A percentile compares a stretch with the other conserved stretches of the same genome.
These are phyloP conservation scores for Proteles cristata DNA, from an alignment of 2,113 vertebrate genomes.

Conservation along the genomic window DNA sequence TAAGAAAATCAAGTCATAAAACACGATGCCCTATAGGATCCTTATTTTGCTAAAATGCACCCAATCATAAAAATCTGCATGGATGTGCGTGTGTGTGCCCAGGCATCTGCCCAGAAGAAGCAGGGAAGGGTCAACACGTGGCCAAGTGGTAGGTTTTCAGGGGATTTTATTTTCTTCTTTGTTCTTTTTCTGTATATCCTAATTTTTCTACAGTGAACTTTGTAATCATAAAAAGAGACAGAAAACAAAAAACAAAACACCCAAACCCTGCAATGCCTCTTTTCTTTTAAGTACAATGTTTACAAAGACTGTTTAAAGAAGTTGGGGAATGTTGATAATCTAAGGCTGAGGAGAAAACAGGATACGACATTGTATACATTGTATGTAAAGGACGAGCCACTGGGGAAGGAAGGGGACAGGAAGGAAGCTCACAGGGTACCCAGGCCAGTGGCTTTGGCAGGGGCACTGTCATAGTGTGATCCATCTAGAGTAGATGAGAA, in stretches of 20 bases:
- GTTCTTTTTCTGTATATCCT: background rate
- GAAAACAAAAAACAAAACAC: background rate
- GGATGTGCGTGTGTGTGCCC: background rate
- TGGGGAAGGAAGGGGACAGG: background rate
- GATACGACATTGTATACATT: background rate
- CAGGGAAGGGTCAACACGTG: background rate
- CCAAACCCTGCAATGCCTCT: background rate
- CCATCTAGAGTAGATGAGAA: background rate
- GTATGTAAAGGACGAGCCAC: background rate
- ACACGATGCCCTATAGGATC: background rate
- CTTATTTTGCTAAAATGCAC: background rate
- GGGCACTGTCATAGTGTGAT: background rate
- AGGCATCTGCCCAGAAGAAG: background rate
- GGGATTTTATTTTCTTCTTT: background rate
- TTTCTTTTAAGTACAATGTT: constrained; percentile 34
- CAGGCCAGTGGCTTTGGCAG: background rate
- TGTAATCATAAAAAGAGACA: background rate
- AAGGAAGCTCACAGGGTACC: background rate
- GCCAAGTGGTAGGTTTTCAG: background rate
- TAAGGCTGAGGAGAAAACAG: constrained; percentile 27
- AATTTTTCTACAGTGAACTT: background rate
- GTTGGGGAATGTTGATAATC: background rate
- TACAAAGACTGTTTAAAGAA: constrained; percentile 8
- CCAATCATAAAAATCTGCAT: background rate
- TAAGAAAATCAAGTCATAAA: constrained; percentile 29